Percentiles rank a stretch among this genome's conserved stretches.
These are phyloP conservation scores for Nothura maculosa DNA, from an alignment of 2,797 vertebrate species.

Conservation along the genomic window DNA sequence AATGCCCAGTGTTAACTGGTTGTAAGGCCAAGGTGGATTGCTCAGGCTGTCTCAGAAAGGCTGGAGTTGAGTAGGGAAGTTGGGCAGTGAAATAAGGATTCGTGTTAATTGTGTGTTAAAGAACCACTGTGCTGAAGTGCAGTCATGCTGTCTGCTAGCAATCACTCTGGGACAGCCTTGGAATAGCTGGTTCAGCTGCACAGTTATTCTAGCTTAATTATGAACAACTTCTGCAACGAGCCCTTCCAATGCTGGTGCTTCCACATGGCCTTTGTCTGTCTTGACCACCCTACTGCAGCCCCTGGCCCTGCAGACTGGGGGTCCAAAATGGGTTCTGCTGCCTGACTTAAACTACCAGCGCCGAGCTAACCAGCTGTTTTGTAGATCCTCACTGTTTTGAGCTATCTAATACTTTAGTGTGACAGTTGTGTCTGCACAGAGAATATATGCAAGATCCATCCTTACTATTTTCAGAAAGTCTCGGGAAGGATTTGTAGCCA, in stretches of 20 bases:
- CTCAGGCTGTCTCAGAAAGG: neutral
- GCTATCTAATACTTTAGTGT: neutral
- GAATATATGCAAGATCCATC: accelerated
- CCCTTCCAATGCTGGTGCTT: neutral
- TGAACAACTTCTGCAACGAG: accelerated
- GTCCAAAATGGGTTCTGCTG: neutral
- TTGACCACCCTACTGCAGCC: neutral
- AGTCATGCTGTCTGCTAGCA: neutral
- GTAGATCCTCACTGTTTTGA: neutral
- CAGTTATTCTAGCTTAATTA: accelerated
- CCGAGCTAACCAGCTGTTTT: neutral
- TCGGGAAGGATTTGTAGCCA: neutral
- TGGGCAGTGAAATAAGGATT: neutral
- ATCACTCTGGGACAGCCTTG: neutral
- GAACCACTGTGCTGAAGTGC: neutral
- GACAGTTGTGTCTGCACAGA: neutral
- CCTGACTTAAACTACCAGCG: neutral
- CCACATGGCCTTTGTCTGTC: neutral
- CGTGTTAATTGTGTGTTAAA: neutral
- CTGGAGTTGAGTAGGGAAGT: accelerated
- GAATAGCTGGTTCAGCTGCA: neutral
- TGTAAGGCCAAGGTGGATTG: no score
- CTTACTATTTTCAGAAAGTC: neutral
- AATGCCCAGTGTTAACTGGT: neutral
- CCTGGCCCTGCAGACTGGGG: neutral